phyloP scores from a whole-genome alignment of 2,113 vertebrate genomes.

The Mobula hypostoma region DNA sequence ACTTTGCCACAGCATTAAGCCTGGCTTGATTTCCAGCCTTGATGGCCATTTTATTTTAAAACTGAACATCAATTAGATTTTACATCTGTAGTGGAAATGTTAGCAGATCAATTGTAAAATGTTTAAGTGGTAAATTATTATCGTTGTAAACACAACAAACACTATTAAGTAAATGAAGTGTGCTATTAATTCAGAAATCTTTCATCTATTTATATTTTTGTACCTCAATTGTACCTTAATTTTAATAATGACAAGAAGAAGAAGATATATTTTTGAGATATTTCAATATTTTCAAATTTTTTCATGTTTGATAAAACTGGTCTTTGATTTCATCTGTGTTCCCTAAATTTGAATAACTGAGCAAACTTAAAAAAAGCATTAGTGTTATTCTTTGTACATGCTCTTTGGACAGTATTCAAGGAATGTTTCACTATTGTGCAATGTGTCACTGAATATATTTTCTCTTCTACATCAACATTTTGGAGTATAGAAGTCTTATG shows the following conservation, averaged over 20 bases:
- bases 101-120: neutral
- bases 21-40: neutral
- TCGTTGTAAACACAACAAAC: neutral
- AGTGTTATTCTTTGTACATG: neutral
- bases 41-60: neutral
- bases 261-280: neutral
- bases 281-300: neutral
- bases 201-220: neutral
- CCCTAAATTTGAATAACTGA: neutral
- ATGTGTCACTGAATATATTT: neutral
- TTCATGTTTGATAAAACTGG: neutral
- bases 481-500: neutral
- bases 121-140: neutral
- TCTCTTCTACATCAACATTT: neutral
- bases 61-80: neutral
- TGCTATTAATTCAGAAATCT: neutral
- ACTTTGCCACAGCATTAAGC: neutral
- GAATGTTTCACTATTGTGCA: neutral
- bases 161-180: neutral
- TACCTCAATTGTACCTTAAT: neutral
- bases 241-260: neutral
- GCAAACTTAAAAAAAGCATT: neutral
- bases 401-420: neutral
- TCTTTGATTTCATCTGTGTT: neutral
- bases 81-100: neutral